Evolutionary conservation across 2,888 invertebrate genomes (phyloP).

Genomic region (Sympetrum striolatum): DNA sequence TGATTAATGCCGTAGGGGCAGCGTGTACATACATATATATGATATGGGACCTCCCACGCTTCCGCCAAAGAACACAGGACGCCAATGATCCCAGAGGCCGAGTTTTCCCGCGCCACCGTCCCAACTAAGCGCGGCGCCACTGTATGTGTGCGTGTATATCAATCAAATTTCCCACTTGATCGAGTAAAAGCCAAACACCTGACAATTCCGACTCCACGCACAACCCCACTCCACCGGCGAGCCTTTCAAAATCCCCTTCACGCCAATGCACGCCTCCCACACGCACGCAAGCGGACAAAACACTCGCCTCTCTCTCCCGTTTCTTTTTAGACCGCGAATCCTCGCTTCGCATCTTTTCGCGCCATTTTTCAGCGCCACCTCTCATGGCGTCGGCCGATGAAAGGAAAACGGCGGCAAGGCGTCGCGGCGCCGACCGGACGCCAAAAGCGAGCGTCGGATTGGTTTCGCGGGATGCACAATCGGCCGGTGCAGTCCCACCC

Average conservation of each 20-base stretch:
- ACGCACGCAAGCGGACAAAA: neutral
- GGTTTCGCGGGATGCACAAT: no score
- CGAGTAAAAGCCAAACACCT: conserved; percentile 44
- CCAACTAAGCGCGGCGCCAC: conserved; percentile 21
- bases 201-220: conserved; percentile 33
- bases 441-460: neutral
- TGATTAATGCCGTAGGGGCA: neutral
- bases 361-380: neutral
- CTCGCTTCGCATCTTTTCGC: neutral
- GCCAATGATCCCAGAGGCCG: neutral
- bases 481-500: no score
- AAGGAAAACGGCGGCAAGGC: neutral
- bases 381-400: neutral
- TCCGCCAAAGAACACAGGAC: neutral
- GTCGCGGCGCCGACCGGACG: neutral
- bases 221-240: neutral
- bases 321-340: neutral
- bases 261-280: no score
- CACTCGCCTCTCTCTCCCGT: neutral
- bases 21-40: neutral
- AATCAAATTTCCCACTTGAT: conserved; percentile 44
- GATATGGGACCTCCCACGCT: neutral
- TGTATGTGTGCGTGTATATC: conserved; percentile 2
- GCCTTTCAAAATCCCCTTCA: conserved; percentile 2
- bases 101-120: neutral